Evolutionary conservation across 2,113 vertebrate genomes (phyloP).

Genomic region (Lepus europaeus): DNA sequence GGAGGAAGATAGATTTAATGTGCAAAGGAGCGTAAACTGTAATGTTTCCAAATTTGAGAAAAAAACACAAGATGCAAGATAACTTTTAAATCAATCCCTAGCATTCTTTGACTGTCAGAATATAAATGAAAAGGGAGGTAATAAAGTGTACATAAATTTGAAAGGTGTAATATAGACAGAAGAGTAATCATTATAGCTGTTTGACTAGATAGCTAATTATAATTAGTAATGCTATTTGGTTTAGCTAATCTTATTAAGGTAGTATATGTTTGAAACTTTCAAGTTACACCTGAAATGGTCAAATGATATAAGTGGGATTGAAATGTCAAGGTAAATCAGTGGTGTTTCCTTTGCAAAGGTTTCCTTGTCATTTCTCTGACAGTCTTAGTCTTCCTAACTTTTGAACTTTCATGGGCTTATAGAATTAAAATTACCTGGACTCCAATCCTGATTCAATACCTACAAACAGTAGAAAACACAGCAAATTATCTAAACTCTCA

Average conservation of each 20-base stretch:
- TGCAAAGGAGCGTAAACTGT: not conserved
- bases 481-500: not conserved
- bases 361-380: not conserved
- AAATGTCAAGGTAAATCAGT: not conserved
- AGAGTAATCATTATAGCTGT: not conserved
- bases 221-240: not conserved
- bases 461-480: not conserved
- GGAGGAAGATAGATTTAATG: not conserved
- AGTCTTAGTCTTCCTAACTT: not conserved
- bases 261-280: not conserved
- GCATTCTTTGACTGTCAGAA: not conserved
- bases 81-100: not conserved
- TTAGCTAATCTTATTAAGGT: slow-evolving; percentile 16
- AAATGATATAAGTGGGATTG: not conserved
- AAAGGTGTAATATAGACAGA: not conserved
- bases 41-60: slow-evolving; percentile 5
- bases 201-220: slow-evolving; percentile 28
- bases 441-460: too few species aligned
- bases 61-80: not conserved
- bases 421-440: not conserved
- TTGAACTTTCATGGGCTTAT: not conserved
- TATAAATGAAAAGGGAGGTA: not conserved
- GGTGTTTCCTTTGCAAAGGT: too few species aligned
- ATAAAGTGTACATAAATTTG: not conserved
- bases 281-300: not conserved